Evolutionary conservation across 2,888 invertebrate species (phyloP), one percentile per base, ranked within the genome.

Genomic region (Synanthedon formicaeformis): DNA sequence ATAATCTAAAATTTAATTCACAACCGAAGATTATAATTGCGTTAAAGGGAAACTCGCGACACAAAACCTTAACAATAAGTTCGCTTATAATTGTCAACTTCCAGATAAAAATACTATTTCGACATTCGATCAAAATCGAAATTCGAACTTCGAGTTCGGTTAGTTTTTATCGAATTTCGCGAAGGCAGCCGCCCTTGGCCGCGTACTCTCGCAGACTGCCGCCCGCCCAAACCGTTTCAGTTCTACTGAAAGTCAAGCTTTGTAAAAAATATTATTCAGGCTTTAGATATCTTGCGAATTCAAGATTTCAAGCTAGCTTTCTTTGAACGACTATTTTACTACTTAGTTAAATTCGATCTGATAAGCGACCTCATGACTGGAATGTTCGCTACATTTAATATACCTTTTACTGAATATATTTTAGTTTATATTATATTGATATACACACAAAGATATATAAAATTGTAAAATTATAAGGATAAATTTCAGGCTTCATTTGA

Each of bases 191-290:
- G 76, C 73, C 76, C 73, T 56, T 60, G 64, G 62, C 23, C 49
- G 65, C 73, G 71, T 61, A 67, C 56, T 56, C 58, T 63, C 65
- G 63, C 58, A 62, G 61, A 83, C 84, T 81, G 77, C 78, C 80
- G 82, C 74, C 73, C 78, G 76, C 73, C 78, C 67, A 55, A 53
- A 53, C 52, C 50, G 51, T 52, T 49, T 50, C 52, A 41, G 54
- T 34, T 57, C 58, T 59, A 63, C 67, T 66, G 66, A 66, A 71
- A 66, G 67, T 67, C 62, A 66, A 67, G 58, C 60, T 57, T 51
- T 55, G 57, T 69, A 74, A 75, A 75, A 77, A 75, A 68, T 72
- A 74, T 73, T 71, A 74, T 71, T 69, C 69, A 64, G 64, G 60
- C 64, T 62, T 64, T 62, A 60, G 56, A 64, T 69, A 65, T 67